Conservation (phyloP, 1,140 invertebrate genomes). For the Dysdera silvatica region DNA sequence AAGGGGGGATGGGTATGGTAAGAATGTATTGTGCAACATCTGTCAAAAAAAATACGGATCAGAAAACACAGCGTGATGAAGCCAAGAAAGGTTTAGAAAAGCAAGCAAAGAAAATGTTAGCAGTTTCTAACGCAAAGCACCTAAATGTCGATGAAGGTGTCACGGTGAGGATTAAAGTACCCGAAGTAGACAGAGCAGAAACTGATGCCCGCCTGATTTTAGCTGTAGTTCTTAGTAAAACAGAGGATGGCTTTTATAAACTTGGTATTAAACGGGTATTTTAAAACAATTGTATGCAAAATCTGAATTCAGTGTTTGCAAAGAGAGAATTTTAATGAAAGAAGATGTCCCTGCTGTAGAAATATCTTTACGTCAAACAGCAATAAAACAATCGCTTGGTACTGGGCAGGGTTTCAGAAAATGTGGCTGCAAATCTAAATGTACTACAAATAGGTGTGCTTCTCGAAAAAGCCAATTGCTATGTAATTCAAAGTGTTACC, state of each 20-base stretch:
- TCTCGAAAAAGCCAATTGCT: conserved; percentile 1
- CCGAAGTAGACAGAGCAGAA: conserved; percentile 18
- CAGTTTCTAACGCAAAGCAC: conserved; percentile 21
- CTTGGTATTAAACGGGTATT: conserved; percentile 15
- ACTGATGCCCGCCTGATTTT: conserved; percentile 7
- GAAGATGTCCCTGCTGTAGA: conserved; percentile 13
- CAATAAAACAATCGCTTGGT: conserved; percentile 18
- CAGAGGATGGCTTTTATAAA: conserved; percentile 23
- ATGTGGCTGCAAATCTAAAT: conserved; percentile 3
- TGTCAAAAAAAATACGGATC: conserved; percentile 28
- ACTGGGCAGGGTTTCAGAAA: conserved; percentile 19
- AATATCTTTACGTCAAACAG: conserved; percentile 19
- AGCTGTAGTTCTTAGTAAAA: conserved; percentile 26
- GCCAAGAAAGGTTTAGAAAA: conserved; percentile 21
- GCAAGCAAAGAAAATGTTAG: conserved; percentile 12
- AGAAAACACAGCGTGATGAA: conserved; percentile 18
- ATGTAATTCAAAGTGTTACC: background rate
- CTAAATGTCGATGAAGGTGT: conserved; percentile 8
- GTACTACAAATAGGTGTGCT: background rate
- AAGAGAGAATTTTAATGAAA: conserved; percentile 25
- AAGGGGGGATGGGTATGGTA: conserved; percentile 12
- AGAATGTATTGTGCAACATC: conserved; percentile 26
- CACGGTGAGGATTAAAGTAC: conserved; percentile 24
- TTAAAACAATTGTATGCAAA: conserved; percentile 23
- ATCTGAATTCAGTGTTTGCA: conserved; percentile 27